phyloP scores from a whole-genome alignment of 2,113 vertebrate genomes.

The Verasper variegatus region DNA sequence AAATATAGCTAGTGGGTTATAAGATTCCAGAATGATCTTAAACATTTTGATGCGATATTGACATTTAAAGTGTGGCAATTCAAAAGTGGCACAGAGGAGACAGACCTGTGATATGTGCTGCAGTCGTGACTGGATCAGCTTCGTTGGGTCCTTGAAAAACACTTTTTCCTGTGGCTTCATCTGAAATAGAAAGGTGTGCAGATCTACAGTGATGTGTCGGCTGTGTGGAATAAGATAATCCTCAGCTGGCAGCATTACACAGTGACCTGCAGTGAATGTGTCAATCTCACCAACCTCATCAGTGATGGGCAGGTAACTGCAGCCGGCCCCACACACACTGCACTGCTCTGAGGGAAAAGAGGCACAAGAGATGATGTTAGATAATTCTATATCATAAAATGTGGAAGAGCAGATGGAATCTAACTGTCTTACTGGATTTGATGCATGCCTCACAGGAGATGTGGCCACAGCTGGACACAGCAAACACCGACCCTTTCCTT shows the following conservation, averaged over 20 bases:
- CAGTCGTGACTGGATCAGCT: slow-evolving; percentile 81
- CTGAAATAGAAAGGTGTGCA: slow-evolving; percentile 67
- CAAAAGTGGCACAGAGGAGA: slow-evolving; percentile 19
- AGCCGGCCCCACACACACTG: slow-evolving; percentile 82
- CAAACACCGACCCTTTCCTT: slow-evolving; percentile 78
- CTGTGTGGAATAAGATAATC: neutral
- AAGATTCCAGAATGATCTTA: neutral
- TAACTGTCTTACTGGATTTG: slow-evolving; percentile 76
- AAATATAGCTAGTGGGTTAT: neutral
- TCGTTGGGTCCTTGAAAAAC: slow-evolving; percentile 86
- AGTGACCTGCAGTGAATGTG: neutral
- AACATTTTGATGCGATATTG: neutral
- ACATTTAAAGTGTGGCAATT: slow-evolving; percentile 28
- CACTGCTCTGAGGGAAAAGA: slow-evolving; percentile 82
- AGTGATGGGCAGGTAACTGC: slow-evolving; percentile 86
- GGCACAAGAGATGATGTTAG: too few relatives aligned
- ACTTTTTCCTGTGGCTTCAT: slow-evolving; percentile 88
- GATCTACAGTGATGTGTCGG: neutral
- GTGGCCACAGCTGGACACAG: slow-evolving; percentile 88
- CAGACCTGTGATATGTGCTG: slow-evolving; percentile 86
- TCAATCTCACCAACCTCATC: slow-evolving; percentile 81
- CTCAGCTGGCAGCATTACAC: neutral
- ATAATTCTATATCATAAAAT: neutral
- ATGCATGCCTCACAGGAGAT: slow-evolving; percentile 86
- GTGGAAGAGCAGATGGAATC: neutral